Conservation (phyloP, 2,888 invertebrate genomes). For the Nymphalis polychloros region DNA sequence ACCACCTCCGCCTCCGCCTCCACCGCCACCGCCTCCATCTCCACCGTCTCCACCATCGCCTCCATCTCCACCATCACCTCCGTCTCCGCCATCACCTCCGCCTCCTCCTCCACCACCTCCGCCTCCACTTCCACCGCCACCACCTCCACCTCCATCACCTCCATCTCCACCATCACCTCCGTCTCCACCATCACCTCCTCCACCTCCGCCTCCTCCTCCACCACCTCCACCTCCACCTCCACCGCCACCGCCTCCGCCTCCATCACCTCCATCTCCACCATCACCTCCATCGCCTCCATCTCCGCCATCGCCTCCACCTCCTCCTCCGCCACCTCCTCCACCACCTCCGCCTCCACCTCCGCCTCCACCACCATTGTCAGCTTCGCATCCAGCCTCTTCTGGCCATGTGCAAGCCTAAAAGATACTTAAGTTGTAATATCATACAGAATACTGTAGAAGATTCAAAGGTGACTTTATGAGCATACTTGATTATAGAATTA, state of each 20-base stretch:
- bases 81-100: background rate
- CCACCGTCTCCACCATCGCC: background rate
- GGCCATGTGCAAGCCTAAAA: too few species aligned
- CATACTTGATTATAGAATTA: too few species aligned
- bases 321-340: background rate
- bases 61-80: background rate
- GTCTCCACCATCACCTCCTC: background rate
- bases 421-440: too few species aligned
- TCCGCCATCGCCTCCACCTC: background rate
- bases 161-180: too few species aligned
- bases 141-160: background rate
- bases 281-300: background rate
- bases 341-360: background rate
- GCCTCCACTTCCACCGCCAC: background rate
- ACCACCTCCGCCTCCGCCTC: background rate
- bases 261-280: background rate
- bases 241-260: background rate
- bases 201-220: background rate
- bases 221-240: background rate
- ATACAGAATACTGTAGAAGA: too few species aligned
- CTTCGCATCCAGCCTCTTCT: conserved; percentile 2
- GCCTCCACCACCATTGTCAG: too few species aligned
- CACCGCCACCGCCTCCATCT: background rate
- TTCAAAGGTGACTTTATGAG: too few species aligned
- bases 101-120: conserved; percentile 10